These are phyloP conservation scores for Myotis yumanensis DNA, from an alignment of 2,113 vertebrate species.

Conservation along the genomic window DNA sequence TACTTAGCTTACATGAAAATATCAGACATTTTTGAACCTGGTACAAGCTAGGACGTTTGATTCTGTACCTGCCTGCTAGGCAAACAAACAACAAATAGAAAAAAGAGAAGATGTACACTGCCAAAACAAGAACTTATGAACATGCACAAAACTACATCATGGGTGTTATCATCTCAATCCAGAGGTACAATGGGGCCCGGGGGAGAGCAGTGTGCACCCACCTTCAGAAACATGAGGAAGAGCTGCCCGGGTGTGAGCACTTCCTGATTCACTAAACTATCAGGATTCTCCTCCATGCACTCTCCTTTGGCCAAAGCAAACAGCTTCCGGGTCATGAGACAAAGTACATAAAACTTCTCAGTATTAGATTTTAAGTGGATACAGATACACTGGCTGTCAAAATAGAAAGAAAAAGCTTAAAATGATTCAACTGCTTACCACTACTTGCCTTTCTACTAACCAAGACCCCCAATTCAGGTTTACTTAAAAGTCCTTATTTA, in stretches of 20 bases:
- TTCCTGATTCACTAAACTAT: conserved; percentile 96
- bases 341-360: conserved; percentile 96
- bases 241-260: conserved; percentile 95
- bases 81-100: not conserved
- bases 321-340: conserved; percentile 95
- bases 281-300: conserved; percentile 96
- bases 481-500: not conserved
- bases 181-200: accelerated
- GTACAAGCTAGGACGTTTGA: not conserved
- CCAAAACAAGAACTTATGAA: not conserved
- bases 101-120: not conserved
- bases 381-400: conserved; percentile 93
- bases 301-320: conserved; percentile 94
- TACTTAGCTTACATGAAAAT: not conserved
- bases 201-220: conserved; percentile 9
- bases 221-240: conserved; percentile 97
- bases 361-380: conserved; percentile 91
- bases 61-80: not conserved
- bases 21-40: not conserved
- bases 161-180: accelerated
- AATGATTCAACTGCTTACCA: not conserved
- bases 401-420: conserved; percentile 41
- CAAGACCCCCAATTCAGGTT: too few species aligned
- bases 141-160: not conserved
- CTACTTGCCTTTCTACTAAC: not conserved